Evolutionary conservation across 2,797 vertebrate species (phyloP), one percentile per base, ranked within the genome.

Genomic region (Pipistrellus pygmaeus): DNA sequence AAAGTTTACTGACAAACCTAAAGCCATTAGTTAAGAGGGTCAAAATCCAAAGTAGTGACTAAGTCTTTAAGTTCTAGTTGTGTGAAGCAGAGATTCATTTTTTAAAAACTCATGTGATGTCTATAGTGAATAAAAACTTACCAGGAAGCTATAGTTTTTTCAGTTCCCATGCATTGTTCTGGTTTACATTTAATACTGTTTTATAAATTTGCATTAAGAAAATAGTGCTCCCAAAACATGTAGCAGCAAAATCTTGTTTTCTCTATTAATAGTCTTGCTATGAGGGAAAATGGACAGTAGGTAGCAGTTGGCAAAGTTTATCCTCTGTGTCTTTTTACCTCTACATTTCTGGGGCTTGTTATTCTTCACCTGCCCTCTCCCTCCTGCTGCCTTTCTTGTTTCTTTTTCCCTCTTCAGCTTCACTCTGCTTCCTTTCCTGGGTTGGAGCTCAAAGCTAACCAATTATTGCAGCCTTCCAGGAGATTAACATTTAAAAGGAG

Each of bases 401-500:
- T 95, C 53, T 84, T 51, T 69, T 48, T 53, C 27, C 25, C n/a
- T 78, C 48, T 86, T 72, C 48, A 48, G 13, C 38, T 27, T 90
- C 12, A 76, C 4, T 72, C 38, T 12, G 27, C 11, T 94, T 80
- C 11, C 30, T 81, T 84, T 89, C 2, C 55, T 87, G 68, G 62
- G 30, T 75, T 92, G 62, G 81, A 66, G 68, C 27, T 17, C 30
- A 73, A 77, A 48, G 60, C 53, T 73, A 72, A 87, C 35, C 62
- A 81, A 60, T 60, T 64, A 87, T 88, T 48, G 17, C 30, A 87
- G 32, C 11, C 35, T 76, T 87, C n/a, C 11, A 81, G 69, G 62
- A 72, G 25, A 94, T 94, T 90, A 93, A 75, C n/a, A 85, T 97
- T 93, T 85, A 72, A 89, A 76, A 75, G 13, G 35, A n/a, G 20